Base-by-base conservation (phyloP, 1,140 invertebrate genomes). In the Drosophila dunni region DNA sequence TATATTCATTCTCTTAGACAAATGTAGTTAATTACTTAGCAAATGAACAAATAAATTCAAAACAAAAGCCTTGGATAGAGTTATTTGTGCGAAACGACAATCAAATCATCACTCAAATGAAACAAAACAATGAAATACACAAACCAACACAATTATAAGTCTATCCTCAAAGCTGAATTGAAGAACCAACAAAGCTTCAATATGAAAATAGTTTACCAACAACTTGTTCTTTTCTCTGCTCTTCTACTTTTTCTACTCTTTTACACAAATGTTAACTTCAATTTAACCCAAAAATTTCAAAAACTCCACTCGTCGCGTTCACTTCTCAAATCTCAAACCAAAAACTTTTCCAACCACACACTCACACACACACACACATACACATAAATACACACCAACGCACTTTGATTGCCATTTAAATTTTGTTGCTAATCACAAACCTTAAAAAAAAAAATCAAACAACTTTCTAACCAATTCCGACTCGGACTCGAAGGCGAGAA, bases 151-250 rank as follows among this genome's bases (percentile, higher is more conserved):
- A 40, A 66, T 40, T 62, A 73, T 62, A 79, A 60, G 42, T 74
- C 74, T 73, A 77, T 68, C 60, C 70, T 57, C 15, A 42, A 62
- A 56, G 46, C 74, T 60, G 65, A 70, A 74, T 65, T 71, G 67
- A 75, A 74, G 58, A 67, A 67, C 44, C 29, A 85, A 69, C 60
- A 46, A 63, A 71, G 62, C 66, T 79, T 66, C 73, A 62, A 76
- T 70, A 53, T 36, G 7, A 13, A n/a, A 53, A 53, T 51, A 56
- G 54, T 77, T 61, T 71, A 83, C 68, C 79, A 77, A 74, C 79
- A 88, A 88, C 77, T 76, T 89, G 85, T 89, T 89, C 81, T 89
- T 89, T 78, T 89, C 81, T 90, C 81, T 90, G 73, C 75, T 90
- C 83, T 40, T 88, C 81, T 84, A 81, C 80, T 73, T 85, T 84